Percentiles rank a stretch among this genome's conserved stretches.
Conservation (phyloP, 1,140 invertebrate species). For the Gyrodactylus bullatarudis region DNA sequence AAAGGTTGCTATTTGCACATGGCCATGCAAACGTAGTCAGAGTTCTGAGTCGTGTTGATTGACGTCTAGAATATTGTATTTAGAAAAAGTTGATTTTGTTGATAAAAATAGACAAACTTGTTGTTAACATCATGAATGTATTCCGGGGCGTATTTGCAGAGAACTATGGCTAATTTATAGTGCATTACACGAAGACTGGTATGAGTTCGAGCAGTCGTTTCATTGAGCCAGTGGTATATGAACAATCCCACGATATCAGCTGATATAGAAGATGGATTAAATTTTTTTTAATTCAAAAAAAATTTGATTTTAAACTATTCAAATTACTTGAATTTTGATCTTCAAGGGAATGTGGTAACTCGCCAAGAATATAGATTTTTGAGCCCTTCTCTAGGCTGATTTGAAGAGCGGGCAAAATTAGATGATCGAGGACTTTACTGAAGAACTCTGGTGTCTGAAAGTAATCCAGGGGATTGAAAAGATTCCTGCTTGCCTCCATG, state of each 20-base stretch:
- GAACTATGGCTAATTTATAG: not conserved
- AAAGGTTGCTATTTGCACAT: not conserved
- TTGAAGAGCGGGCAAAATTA: not conserved
- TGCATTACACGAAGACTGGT: not conserved
- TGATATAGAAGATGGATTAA: not conserved
- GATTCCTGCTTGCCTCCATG: not conserved
- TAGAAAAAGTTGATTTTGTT: not conserved
- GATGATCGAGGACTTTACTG: not conserved
- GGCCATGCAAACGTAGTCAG: conserved; percentile 1
- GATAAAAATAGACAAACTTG: not conserved
- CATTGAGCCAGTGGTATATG: not conserved
- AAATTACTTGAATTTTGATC: not conserved
- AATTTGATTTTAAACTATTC: not conserved
- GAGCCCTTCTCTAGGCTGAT: not conserved
- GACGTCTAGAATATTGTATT: no score
- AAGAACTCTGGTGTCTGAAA: not conserved
- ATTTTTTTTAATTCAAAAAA: not conserved
- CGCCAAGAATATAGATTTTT: not conserved
- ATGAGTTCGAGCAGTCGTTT: not conserved
- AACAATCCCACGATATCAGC: not conserved
- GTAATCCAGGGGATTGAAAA: not conserved
- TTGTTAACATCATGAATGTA: not conserved
- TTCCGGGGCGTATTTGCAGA: not conserved
- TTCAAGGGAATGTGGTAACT: not conserved
- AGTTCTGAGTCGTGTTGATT: not conserved